Conservation (phyloP, 2,888 invertebrate species). For the Tortrix viridana region DNA sequence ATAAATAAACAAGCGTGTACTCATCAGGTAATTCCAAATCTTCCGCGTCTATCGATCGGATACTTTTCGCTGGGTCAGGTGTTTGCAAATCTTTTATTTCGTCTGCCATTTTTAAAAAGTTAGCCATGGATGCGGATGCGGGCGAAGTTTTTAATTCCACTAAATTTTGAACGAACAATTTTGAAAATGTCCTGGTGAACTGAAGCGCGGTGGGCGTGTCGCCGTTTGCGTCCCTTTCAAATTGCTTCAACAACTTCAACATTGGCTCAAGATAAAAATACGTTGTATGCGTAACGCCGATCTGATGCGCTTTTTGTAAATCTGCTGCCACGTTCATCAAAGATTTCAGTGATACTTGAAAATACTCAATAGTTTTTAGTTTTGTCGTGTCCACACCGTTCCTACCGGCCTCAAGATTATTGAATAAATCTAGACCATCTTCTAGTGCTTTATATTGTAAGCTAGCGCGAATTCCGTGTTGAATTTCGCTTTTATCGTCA, state of each 20-base stretch:
- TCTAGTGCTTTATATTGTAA: constrained; percentile 14
- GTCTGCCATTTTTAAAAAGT: constrained; percentile 22
- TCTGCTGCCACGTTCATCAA: not conserved
- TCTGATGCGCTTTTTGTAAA: not conserved
- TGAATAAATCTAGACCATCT: not conserved
- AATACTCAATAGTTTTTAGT: constrained; percentile 1
- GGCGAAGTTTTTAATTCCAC: constrained; percentile 13
- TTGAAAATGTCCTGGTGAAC: constrained; percentile 5
- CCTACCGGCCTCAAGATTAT: not conserved
- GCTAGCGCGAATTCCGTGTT: not conserved
- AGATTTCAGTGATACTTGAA: constrained; percentile 1
- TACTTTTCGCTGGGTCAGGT: not conserved
- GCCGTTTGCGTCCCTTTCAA: constrained; percentile 7
- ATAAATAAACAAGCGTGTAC: constrained; percentile 11
- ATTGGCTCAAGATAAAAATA: constrained; percentile 5
- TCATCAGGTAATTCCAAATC: constrained; percentile 7
- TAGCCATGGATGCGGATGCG: constrained; percentile 14
- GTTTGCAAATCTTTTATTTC: not conserved
- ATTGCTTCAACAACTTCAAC: constrained; percentile 1
- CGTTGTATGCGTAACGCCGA: constrained; percentile 1
- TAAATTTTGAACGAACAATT: constrained; percentile 15
- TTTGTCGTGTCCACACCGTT: no score
- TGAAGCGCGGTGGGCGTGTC: not conserved
- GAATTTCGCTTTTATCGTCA: not conserved
- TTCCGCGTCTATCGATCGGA: constrained; percentile 5